Conservation (phyloP, 2,888 invertebrate genomes). For the Mesodorylaimus sp. region DNA sequence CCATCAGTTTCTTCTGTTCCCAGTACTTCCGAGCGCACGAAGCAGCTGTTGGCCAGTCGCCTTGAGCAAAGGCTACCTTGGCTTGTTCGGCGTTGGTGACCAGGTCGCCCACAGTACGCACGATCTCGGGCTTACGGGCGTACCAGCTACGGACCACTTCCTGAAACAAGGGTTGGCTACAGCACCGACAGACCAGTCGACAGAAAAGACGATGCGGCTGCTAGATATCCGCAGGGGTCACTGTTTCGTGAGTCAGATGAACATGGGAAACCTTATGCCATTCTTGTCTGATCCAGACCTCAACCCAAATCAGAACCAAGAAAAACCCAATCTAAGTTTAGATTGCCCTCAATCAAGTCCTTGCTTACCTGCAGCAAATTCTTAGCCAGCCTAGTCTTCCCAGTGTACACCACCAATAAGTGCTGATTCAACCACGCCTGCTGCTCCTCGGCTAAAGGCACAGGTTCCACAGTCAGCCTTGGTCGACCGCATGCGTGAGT, state of each 20-base stretch:
- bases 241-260: no score
- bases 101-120: slow-evolving; percentile 30
- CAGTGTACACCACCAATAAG: slow-evolving; percentile 39
- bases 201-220: no score
- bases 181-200: no score
- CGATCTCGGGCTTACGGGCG: slow-evolving; percentile 31
- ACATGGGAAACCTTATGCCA: no score
- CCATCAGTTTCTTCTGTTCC: slow-evolving; percentile 34
- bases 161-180: slow-evolving; percentile 23
- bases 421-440: slow-evolving; percentile 30
- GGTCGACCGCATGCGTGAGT: slow-evolving; percentile 17
- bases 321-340: no score
- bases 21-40: slow-evolving; percentile 31
- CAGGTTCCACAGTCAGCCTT: slow-evolving; percentile 22
- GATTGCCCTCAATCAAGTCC: slow-evolving; percentile 1
- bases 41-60: slow-evolving; percentile 30
- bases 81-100: slow-evolving; percentile 28
- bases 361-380: slow-evolving; percentile 37
- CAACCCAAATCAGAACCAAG: no score
- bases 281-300: no score
- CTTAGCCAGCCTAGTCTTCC: slow-evolving; percentile 39
- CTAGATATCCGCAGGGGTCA: no score
- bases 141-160: slow-evolving; percentile 37
- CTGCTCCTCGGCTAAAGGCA: slow-evolving; percentile 22
- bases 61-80: slow-evolving; percentile 27